Base-by-base conservation (phyloP, 2,888 invertebrate genomes). In the Lobophora halterata region DNA sequence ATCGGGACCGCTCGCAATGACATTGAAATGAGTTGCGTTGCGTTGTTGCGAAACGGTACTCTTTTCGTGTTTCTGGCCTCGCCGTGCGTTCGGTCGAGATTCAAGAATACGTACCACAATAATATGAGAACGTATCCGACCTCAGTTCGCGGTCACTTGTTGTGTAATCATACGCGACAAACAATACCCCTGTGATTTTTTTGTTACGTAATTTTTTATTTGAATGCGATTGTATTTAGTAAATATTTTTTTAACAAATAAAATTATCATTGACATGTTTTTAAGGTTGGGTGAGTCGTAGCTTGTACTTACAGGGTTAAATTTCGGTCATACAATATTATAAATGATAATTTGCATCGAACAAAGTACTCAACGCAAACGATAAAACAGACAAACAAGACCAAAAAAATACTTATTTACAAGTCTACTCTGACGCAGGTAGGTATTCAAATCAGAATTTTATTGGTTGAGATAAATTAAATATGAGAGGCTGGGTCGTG, bases 101-200 rank as follows among this genome's bases (percentile, higher is more conserved):
- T 78, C 81, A 85, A 83, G 85, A 85, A 83, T 83, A 83, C 80
- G 79, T 82, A 79, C 76, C 77, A 78, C 79, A 83, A n/a, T n/a
- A 82, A 83, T 82, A 85, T 80, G 83, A 83, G 86, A 85, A 81
- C 82, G 79, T 70, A 80, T 67, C 71, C 77, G 82, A 82, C 86
- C 86, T 85, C 65, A 61, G 70, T 81, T 85, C 79, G 82, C 83
- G 87, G 86, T 78, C 87, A 73, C 68, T 52, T 39, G 63, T 87
- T 85, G 81, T 76, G 83, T 81, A 83, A 86, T 68, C 60, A 52
- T 50, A 61, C 61, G 58, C 71, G 74, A 79, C 79, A 76, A 73
- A 85, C 85, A 85, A 82, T 83, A 73, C 74, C 62, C 72, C 61
- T 68, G 60, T 64, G 54, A 59, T 61, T 58, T 61, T 48, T 48